Evolutionary conservation across 92 coral and sea anemone species (phyloP).

Genomic region (Heliopora coerulea): DNA sequence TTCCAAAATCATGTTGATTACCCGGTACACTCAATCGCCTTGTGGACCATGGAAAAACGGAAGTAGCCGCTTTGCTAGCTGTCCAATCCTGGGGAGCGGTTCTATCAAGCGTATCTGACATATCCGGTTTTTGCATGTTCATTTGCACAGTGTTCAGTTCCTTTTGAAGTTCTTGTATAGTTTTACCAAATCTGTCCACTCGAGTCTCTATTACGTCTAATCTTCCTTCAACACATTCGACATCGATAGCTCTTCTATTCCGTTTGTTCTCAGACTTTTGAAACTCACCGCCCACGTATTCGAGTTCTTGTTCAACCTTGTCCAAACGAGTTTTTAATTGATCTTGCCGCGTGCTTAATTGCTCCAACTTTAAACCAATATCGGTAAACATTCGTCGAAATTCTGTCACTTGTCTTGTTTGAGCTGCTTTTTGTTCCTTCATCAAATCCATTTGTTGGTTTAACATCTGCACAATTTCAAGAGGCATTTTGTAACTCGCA

Average conservation of each 20-base stretch:
- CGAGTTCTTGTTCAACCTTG: conserved; percentile 1
- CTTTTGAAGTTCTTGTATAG: not conserved
- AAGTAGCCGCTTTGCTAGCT: not conserved
- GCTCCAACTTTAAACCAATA: not conserved
- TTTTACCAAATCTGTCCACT: not conserved
- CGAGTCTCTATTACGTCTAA: conserved; percentile 17
- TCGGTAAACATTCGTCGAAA: conserved; percentile 7
- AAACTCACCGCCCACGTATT: not conserved
- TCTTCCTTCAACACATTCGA: conserved; percentile 26
- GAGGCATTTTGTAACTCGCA: not conserved
- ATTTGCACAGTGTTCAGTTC: not conserved
- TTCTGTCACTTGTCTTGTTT: conserved; percentile 13
- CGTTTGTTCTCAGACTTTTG: conserved; percentile 3
- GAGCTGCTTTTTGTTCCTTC: not conserved
- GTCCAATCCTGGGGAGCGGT: not conserved
- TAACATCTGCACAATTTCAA: not conserved
- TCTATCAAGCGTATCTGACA: not conserved
- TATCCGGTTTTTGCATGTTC: not conserved
- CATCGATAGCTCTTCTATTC: not conserved
- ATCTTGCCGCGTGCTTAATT: conserved; percentile 14
- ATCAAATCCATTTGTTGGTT: conserved; percentile 4
- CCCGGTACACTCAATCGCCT: not conserved
- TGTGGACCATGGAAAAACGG: conserved; percentile 15
- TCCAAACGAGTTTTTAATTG: not conserved
- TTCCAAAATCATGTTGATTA: no score